Evolutionary conservation across 2,797 vertebrate species (phyloP).

Genomic region (Chromis chromis): DNA sequence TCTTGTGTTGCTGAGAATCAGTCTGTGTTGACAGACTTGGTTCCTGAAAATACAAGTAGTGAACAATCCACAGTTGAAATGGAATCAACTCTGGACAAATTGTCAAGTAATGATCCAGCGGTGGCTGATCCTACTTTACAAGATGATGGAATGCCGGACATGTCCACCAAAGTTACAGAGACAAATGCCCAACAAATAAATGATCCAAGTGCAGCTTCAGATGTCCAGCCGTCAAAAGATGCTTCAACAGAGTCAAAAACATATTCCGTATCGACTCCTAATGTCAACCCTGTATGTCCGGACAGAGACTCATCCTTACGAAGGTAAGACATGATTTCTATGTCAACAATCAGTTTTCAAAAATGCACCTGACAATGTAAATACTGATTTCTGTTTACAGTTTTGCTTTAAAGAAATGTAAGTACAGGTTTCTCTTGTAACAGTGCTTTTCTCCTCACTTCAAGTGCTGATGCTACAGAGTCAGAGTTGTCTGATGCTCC

Average conservation of each 20-base stretch:
- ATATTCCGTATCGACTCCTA: not conserved
- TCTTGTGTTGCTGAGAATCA: not conserved
- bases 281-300: too few relatives aligned
- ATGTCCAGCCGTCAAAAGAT: conserved; percentile 2
- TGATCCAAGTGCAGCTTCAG: not conserved
- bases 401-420: not conserved
- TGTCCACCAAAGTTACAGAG: not conserved
- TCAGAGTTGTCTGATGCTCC: conserved; percentile 5
- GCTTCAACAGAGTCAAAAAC: not conserved
- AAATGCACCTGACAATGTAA: not conserved
- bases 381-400: not conserved
- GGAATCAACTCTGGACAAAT: not conserved
- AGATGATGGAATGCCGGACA: not conserved
- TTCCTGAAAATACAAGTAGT: conserved; percentile 2
- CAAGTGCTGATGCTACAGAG: conserved; percentile 36
- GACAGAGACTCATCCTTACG: not conserved
- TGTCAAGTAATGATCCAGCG: not conserved
- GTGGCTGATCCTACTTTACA: conserved; percentile 2
- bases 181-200: conserved; percentile 5
- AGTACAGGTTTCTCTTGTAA: not conserved
- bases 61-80: not conserved
- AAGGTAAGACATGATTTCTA: conserved; percentile 41
- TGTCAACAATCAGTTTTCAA: not conserved
- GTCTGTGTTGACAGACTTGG: not conserved
- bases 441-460: not conserved